These are phyloP conservation scores for Callopanchax toddi DNA, from an alignment of 2,113 vertebrate species.

Conservation along the genomic window DNA sequence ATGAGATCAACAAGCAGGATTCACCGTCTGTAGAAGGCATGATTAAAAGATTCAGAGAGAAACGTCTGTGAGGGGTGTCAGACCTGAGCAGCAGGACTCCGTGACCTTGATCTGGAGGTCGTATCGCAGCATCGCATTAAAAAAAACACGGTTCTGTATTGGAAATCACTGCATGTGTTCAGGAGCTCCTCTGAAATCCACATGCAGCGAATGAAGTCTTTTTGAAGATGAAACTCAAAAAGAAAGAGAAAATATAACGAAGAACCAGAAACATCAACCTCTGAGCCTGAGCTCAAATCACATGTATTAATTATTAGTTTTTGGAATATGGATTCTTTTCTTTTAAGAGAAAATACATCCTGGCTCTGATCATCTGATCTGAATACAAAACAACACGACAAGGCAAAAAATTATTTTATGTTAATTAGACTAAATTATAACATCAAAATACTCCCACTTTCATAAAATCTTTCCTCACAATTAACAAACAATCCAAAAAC, in stretches of 20 bases:
- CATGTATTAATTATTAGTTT: background rate
- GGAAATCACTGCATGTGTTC: background rate
- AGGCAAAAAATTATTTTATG: too few species aligned
- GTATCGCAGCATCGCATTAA: background rate
- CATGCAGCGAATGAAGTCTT: too few species aligned
- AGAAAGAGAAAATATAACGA: background rate
- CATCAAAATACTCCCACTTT: too few species aligned
- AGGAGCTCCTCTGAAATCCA: background rate
- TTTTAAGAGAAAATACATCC: too few species aligned
- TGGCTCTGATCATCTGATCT: too few species aligned
- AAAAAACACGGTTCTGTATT: background rate
- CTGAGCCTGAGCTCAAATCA: background rate
- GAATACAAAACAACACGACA: too few species aligned
- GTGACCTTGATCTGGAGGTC: conserved; percentile 1
- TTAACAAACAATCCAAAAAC: too few species aligned
- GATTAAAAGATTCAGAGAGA: background rate
- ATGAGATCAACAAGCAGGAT: background rate
- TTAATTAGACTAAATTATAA: too few species aligned
- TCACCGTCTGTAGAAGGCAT: background rate
- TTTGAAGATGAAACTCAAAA: background rate
- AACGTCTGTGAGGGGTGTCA: background rate
- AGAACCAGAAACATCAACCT: background rate
- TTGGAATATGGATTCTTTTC: too few species aligned
- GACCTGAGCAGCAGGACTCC: background rate
- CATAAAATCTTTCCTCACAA: too few species aligned